Base-by-base conservation (phyloP, 1,140 invertebrate genomes). In the Hyles vespertilio region DNA sequence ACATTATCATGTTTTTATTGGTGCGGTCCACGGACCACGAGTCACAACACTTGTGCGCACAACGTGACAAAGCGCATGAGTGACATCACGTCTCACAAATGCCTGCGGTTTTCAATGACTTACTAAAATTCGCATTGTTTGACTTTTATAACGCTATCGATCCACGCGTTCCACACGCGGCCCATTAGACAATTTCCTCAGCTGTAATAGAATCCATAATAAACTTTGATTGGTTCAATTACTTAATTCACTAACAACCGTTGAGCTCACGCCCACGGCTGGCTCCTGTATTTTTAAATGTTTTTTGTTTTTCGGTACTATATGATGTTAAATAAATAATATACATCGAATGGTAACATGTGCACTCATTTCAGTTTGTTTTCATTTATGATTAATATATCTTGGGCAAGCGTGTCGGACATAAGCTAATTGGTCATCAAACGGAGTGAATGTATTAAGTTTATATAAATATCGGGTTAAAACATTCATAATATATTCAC, bases 71-170 rank as follows among this genome's bases (percentile, higher is more conserved):
- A 67, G 52, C 63, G 65, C 54, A 67, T 64, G 64, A 70, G 70
- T 84, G 80, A 84, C 80, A 80, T 81, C 79, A 84, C 69, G 66
- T 72, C 72, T 74, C 67, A 63, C 65, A 63, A 77, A 79, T 77
- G 74, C 72, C 66, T 64, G 63, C 56, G 45, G 55, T 59, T 68
- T 57, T 57, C 44, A 54, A 63, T 63, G 36, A 60, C 56, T 69
- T 33, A 56, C 53, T 44, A 56, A 59, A 63, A 61, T 47, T 34
- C 53, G 53, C 54, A 63, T 65, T 67, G 46, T 67, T 58, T 59
- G 59, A 56, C 22, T 12, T 47, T 50, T 59, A 56, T 59, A 59
- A 11, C 5, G 2, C 12, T n/a, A 48, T 48, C 12, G 12, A 5
- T 48, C 5, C 12, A 48, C 36, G 3, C 3, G 46, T 2, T 7